Base-by-base conservation (phyloP, 2,113 vertebrate genomes). In the Lamprologus sp. region DNA sequence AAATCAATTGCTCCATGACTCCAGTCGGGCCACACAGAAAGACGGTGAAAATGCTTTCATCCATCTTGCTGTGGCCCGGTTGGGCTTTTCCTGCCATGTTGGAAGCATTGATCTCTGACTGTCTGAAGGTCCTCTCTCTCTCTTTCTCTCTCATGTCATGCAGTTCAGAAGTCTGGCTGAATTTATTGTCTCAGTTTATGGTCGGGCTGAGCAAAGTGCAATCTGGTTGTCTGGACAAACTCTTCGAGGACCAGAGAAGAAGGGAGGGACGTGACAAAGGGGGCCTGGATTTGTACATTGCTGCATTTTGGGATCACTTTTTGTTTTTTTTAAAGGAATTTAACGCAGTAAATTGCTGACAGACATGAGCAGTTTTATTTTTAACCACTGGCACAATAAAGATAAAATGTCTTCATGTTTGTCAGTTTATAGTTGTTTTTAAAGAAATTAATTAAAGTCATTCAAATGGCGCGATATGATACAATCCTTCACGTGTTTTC, bases 151-250 rank as follows among this genome's bases (percentile, higher is more conserved):
- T 92, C 93, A 92, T 93, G 94, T 94, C 93, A 90, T 81, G 35
- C 88, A 84, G 92, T 93, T 93, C 91, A 94, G 90, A 88, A 85
- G 85, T 88, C 88, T 54, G 65, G 15, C 83, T 91, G 82, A 83
- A 94, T 96, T 96, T 96, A 97, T 96, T 93, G 93, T 94, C 83
- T 81, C 55, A 5, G 84, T 96, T 96, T 95, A 97, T 95, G 92
- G 89, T 88, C 35, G 6, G 45, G 70, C 89, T 49, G 96, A 90
- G 90, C 96, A 97, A 96, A 96, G 96, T 96, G 89, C 96, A 91
- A 68, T 21, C 58, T 77, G 85, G 86, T 80, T 91, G 90, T 91
- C 91, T 93, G 92, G 92, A 93, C 88, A 84, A 86, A 85, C 90
- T 93, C 92, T 88, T 80, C 4, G 21, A 88, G 83, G 83, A 63